These are phyloP conservation scores for Enteromius treurensis DNA, from an alignment of 2,797 vertebrate species.

Conservation along the genomic window DNA sequence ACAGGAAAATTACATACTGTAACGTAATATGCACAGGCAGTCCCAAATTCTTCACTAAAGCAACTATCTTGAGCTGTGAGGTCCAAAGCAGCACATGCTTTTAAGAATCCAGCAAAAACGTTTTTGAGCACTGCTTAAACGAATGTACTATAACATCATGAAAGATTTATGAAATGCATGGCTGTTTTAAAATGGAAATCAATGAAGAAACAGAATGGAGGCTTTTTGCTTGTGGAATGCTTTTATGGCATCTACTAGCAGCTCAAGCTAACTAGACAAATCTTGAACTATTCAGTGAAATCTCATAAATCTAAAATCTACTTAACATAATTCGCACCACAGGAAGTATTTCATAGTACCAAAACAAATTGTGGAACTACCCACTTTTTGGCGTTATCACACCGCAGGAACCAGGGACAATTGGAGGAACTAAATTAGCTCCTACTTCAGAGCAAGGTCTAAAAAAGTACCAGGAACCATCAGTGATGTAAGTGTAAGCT, in stretches of 20 bases:
- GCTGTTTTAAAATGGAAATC: conserved; percentile 1
- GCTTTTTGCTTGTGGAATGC: neutral
- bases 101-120: neutral
- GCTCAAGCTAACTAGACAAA: neutral
- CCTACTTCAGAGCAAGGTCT: no score
- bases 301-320: neutral
- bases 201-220: conserved; percentile 6
- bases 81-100: neutral
- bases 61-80: neutral
- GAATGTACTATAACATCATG: conserved; percentile 1
- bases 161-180: conserved; percentile 1
- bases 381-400: no score
- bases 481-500: no score
- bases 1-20: neutral
- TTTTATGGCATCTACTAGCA: conserved; percentile 1
- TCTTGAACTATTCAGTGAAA: neutral
- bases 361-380: no score
- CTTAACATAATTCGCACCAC: no score
- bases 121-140: conserved; percentile 2
- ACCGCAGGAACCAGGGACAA: no score
- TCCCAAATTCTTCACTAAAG: neutral
- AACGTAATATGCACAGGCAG: neutral
- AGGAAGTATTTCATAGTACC: no score
- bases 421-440: no score
- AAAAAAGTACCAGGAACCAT: no score